Base-by-base conservation (phyloP, 2,888 invertebrate species). In the Unio delphinus region DNA sequence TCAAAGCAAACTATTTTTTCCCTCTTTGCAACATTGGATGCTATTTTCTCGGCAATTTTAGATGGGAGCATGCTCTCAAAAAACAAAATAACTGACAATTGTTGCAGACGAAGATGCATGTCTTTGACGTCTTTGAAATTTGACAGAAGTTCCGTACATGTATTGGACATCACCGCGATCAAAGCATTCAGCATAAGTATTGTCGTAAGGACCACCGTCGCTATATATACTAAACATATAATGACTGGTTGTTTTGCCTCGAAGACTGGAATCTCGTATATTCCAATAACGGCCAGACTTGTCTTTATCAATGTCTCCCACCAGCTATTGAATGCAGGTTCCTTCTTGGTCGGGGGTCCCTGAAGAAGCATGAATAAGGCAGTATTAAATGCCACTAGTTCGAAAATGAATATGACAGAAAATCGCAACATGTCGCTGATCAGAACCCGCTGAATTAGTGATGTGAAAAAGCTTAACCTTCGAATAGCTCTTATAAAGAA, bases 341-440 rank as follows among this genome's bases (percentile, higher is more conserved):
- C 80, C 3, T 74, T 74, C 15, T 68, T 60, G 64, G 7, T 28
- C 57, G 68, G 55, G 0, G 78, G 72, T 4, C 76, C 69, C 64
- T 80, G 77, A n/a, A 82, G 79, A 3, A 75, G 71, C 67, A 82
- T 80, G 71, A 83, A 75, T 74, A 85, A 80, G 23, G 80, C 82
- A 3, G 81, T 76, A 11, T 80, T 79, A 62, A 85, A 85, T 6
- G 82, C 78, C 56, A 82, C 15, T 1, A 83, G 63, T 61, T 80
- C 81, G 18, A 83, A 69, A 8, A 72, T 54, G 15, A 85, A 73
- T 11, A 83, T 80, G 3, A 80, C 72, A 18, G 74, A 76, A 67
- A 83, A 83, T 54, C 80, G 80, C 67, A 61, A 23, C 23, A 80
- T 61, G 68, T 81, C 81, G 1, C 79, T 79, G 26, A 82, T 68